phyloP scores from a whole-genome alignment of 2,797 vertebrate species.

The Muraenolepis orangiensis region DNA sequence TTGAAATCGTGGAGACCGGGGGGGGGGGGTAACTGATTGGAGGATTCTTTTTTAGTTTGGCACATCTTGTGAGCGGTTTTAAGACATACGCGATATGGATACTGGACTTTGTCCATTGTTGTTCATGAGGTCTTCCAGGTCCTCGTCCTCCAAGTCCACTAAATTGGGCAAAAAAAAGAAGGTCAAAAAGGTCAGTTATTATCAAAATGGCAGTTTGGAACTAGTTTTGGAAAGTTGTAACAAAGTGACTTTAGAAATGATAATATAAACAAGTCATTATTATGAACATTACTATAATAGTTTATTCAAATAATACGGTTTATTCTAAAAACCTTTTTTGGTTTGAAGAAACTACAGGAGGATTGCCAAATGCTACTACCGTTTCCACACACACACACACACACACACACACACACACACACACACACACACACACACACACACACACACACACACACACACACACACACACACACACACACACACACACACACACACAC shows the following conservation, averaged over 20 bases:
- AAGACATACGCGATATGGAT: constrained; percentile 72
- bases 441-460: not conserved
- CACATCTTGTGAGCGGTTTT: constrained; percentile 61
- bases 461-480: too few species aligned
- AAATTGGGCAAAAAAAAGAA: constrained; percentile 9
- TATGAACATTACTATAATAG: not conserved
- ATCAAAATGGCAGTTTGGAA: not conserved
- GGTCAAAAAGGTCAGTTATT: constrained; percentile 16
- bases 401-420: too few species aligned
- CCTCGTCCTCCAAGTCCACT: constrained; percentile 79
- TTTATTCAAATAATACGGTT: too few species aligned
- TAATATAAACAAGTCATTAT: not conserved
- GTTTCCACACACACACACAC: not conserved
- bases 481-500: too few species aligned
- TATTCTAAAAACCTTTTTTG: not conserved
- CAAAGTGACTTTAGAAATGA: not conserved
- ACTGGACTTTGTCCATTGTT: constrained; percentile 76
- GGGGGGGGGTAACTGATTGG: constrained; percentile 42
- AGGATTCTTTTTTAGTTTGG: constrained; percentile 48
- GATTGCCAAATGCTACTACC: not conserved
- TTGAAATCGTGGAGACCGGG: constrained; percentile 52
- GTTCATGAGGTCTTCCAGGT: constrained; percentile 79
- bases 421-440: too few species aligned
- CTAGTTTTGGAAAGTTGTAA: not conserved
- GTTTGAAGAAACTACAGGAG: not conserved